These are phyloP conservation scores for Aelia acuminata DNA, from an alignment of 2,888 invertebrate species.

Conservation along the genomic window DNA sequence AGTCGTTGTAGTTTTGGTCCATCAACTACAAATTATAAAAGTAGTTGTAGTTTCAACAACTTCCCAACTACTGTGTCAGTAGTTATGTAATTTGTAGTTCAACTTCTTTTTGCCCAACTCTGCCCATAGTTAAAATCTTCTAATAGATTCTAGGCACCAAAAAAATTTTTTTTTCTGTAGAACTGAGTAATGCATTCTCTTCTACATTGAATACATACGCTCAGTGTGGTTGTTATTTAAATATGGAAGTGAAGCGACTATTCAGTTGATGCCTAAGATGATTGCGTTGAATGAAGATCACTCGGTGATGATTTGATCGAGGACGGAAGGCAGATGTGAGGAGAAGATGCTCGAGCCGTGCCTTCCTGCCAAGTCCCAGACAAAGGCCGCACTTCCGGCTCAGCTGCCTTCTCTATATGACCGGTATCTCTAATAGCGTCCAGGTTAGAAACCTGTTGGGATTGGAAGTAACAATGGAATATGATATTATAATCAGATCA, in stretches of 20 bases:
- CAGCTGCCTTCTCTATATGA: slow-evolving; percentile 20
- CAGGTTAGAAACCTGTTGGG: neutral
- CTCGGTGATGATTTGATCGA: neutral
- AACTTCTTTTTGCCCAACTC: no score
- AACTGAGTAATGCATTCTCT: no score
- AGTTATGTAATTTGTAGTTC: no score
- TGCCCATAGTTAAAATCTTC: no score
- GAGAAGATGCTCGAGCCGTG: neutral
- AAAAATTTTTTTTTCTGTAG: no score
- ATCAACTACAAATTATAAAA: no score
- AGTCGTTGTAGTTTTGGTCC: no score
- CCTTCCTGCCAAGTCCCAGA: neutral
- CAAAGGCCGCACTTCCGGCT: neutral
- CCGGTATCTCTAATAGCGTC: neutral
- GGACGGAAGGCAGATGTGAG: neutral
- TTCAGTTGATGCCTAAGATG: neutral
- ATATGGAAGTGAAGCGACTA: neutral
- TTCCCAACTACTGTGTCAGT: no score
- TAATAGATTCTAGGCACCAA: no score
- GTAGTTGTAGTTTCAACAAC: no score
- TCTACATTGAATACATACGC: no score
- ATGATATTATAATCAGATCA: no score
- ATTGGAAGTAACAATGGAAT: neutral
- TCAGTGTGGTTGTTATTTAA: neutral
- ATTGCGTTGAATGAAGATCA: neutral